Evolutionary conservation across 2,113 vertebrate genomes (phyloP).

Genomic region (Nothoprocta perdicaria): DNA sequence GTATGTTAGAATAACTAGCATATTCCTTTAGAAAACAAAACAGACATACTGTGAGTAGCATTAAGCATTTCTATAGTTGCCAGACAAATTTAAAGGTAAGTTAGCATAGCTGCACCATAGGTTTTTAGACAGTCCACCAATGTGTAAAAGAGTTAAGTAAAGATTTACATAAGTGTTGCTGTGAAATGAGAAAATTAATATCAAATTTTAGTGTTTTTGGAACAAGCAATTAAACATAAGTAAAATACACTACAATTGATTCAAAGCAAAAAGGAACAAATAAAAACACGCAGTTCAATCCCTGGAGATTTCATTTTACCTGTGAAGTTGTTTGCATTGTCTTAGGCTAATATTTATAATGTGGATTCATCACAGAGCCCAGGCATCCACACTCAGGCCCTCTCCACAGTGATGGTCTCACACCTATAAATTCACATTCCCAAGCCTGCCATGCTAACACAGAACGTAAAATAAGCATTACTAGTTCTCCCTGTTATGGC

Average conservation of each 20-base stretch:
- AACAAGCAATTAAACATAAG: no score
- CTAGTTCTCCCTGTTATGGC: neutral
- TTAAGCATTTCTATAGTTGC: neutral
- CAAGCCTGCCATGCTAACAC: neutral
- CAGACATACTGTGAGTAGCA: neutral
- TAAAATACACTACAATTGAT: neutral
- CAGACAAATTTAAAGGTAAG: neutral
- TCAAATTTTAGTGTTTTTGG: neutral
- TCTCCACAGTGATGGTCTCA: neutral
- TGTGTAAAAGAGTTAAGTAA: neutral
- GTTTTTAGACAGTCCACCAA: neutral
- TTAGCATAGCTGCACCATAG: accelerated
- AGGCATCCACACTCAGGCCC: neutral
- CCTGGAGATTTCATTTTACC: neutral
- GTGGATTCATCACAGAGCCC: no score
- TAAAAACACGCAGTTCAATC: neutral
- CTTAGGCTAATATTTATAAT: neutral
- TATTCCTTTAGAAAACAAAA: neutral
- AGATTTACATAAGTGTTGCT: neutral
- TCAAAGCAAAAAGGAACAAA: neutral
- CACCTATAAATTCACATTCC: neutral
- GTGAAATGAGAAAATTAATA: neutral
- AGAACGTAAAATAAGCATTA: neutral
- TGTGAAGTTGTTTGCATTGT: neutral
- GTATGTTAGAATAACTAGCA: neutral